These are phyloP conservation scores for Bombus polaris DNA, from an alignment of 1,140 invertebrate species.

Conservation along the genomic window DNA sequence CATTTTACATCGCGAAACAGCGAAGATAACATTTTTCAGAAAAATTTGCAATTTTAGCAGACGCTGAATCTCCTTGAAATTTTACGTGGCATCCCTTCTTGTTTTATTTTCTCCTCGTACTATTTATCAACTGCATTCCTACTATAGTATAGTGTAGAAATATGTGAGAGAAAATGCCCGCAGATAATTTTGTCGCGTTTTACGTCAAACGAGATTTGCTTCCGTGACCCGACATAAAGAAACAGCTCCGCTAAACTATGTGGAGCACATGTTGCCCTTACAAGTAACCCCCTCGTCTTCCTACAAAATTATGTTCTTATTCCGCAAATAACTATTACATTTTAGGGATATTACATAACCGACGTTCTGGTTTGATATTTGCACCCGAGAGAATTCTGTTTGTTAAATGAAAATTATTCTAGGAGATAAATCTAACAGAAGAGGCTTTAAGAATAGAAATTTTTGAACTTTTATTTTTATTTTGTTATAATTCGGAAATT, in stretches of 20 bases:
- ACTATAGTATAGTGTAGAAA: neutral
- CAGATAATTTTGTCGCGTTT: constrained; percentile 13
- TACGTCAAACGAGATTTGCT: constrained; percentile 22
- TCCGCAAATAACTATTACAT: constrained; percentile 4
- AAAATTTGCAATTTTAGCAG: neutral
- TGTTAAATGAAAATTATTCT: constrained; percentile 2
- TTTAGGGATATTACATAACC: neutral
- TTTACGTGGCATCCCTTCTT: neutral
- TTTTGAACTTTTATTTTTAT: neutral
- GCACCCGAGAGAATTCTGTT: neutral
- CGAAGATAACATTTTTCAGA: neutral
- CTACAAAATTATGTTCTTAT: constrained; percentile 12
- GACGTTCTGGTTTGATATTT: neutral
- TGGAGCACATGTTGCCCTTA: neutral
- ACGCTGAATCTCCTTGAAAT: neutral
- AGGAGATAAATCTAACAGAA: neutral
- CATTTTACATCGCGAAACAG: neutral
- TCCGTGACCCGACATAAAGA: constrained; percentile 8
- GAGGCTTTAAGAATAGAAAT: neutral
- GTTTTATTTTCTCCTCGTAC: neutral
- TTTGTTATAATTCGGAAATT: neutral
- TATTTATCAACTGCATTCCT: neutral
- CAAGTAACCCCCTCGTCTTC: neutral
- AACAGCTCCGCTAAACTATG: neutral
- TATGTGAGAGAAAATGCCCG: neutral